Conservation (phyloP, 2,797 vertebrate genomes). For the Rhodeus uyekii region DNA sequence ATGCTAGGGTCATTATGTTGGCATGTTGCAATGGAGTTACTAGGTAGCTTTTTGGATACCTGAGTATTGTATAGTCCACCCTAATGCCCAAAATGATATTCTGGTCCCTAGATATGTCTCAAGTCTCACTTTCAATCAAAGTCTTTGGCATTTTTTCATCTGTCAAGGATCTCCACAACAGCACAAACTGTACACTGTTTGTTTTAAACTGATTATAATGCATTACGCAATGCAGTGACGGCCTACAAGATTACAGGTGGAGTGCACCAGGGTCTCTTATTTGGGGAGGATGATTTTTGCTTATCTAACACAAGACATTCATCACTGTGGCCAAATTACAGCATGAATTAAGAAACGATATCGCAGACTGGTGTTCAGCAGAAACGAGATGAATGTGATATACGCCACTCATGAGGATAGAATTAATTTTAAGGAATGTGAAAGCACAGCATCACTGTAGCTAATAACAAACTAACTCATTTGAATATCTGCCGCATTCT, state of each 20-base stretch:
- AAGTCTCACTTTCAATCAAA: neutral
- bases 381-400: conserved; percentile 73
- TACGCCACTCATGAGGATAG: conserved; percentile 76
- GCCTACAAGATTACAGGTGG: conserved; percentile 25
- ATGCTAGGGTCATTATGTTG: neutral
- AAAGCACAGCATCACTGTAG: conserved; percentile 69
- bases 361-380: conserved; percentile 72
- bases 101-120: neutral
- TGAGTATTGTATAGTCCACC: neutral
- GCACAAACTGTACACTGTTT: conserved; percentile 39
- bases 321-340: conserved; percentile 79
- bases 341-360: conserved; percentile 81
- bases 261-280: conserved; percentile 36
- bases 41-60: neutral
- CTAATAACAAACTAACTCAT: conserved; percentile 76
- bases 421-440: conserved; percentile 74
- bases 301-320: conserved; percentile 76
- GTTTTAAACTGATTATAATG: conserved; percentile 55
- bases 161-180: neutral
- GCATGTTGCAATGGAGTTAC: neutral
- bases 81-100: neutral
- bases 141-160: neutral
- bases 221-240: conserved; percentile 56
- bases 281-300: conserved; percentile 65
- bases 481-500: conserved; percentile 74